A percentile compares a stretch with the other conserved stretches of the same genome.
phyloP scores from a whole-genome alignment of 2,888 invertebrate genomes.

The Megalurothrips usitatus region DNA sequence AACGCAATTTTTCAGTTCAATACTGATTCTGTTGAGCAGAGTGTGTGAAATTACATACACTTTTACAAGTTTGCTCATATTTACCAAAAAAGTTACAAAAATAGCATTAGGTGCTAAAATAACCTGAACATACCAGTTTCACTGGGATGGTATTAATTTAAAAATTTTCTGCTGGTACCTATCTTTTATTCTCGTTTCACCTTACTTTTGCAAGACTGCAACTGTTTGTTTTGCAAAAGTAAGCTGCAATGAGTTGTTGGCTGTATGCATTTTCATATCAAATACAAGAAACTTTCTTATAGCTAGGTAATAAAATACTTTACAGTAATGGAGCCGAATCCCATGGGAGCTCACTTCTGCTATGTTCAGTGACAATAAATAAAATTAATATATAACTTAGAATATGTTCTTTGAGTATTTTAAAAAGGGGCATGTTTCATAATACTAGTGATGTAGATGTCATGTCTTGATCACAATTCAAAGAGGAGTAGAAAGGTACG shows the following conservation, averaged over 20 bases:
- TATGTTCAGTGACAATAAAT: slow-evolving; percentile 20
- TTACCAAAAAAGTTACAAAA: background rate
- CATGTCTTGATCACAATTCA: slow-evolving; percentile 23
- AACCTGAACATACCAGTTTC: background rate
- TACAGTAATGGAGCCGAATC: background rate
- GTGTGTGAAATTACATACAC: background rate
- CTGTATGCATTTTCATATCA: slow-evolving; percentile 8
- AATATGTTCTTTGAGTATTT: slow-evolving; percentile 27
- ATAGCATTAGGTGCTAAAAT: background rate
- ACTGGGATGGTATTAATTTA: background rate
- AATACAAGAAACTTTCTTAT: background rate
- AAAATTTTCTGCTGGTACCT: background rate
- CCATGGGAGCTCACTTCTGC: background rate
- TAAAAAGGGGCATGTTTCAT: slow-evolving; percentile 6
- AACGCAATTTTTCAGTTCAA: background rate
- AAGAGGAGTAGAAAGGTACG: slow-evolving; percentile 17
- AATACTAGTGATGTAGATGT: slow-evolving; percentile 26
- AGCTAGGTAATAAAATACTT: slow-evolving; percentile 2
- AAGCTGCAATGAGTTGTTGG: background rate
- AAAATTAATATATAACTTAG: slow-evolving; percentile 19
- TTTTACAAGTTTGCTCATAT: background rate
- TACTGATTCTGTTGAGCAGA: background rate
- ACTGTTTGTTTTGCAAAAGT: background rate
- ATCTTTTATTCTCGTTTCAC: background rate
- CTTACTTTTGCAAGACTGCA: background rate